Evolutionary conservation across 1,140 invertebrate species (phyloP), one percentile per base, ranked within the genome.

Genomic region (Phenacoccus solenopsis): DNA sequence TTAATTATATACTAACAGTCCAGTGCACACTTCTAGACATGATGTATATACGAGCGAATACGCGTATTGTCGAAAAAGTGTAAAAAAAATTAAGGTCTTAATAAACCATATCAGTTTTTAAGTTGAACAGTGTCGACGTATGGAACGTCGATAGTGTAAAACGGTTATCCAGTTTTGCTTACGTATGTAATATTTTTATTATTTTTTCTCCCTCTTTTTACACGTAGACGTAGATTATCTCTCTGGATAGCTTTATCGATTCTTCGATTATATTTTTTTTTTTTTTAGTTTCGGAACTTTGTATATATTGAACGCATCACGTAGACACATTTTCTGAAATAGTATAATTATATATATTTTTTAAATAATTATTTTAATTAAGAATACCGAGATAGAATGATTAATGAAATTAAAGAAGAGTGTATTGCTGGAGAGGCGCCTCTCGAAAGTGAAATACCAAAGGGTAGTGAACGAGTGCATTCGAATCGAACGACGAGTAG

Each of bases 271-370:
- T 27, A 4, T 24, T 25, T 64, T 27, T 2, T 64, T 25, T 5
- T 64, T 64, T 25, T 27, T 64, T 64, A 27, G 21, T 24, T 64
- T 20, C 2, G 25, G 13, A 64, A 20, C 4, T 59, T 64, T 10
- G 21, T 64, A 24, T 64, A 5, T 64, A 64, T 25, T 64, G 25
- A 64, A 64, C 59, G 59, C 24, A 68, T 68, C n/a, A n/a, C 56
- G 49, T 49, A 78, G 79, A 81, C 79, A 81, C 79, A 80, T 80
- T 81, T 81, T 81, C 80, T 81, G 79, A 79, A 64, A 10, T 10
- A 25, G 2, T 24, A 20, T 64, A 9, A 5, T 9, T 22, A 64
- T 3, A 64, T 4, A 22, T 25, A 64, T 64, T 49, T 49, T 49
- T 49, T n/a, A 38, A 38, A 38, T 38, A 38, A 38, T 38, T 38